phyloP scores from a whole-genome alignment of 2,888 invertebrate genomes.

The Microctonus aethiopoides region DNA sequence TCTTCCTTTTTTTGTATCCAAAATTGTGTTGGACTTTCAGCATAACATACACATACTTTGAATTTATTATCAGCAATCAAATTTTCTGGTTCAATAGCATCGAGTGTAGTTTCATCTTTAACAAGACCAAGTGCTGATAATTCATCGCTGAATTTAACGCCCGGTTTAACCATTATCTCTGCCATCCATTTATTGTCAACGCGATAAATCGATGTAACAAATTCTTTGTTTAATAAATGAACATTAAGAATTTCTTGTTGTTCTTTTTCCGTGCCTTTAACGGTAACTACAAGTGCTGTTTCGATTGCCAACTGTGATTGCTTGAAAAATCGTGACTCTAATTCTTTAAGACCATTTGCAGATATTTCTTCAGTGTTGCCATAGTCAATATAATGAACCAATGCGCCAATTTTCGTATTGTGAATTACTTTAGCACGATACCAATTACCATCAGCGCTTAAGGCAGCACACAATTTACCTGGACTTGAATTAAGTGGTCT shows the following conservation, averaged over 20 bases:
- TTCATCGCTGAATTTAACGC: slow-evolving; percentile 65
- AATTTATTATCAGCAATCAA: slow-evolving; percentile 52
- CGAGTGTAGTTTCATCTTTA: slow-evolving; percentile 51
- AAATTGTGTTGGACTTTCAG: slow-evolving; percentile 81
- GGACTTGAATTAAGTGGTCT: slow-evolving; percentile 63
- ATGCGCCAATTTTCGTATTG: slow-evolving; percentile 66
- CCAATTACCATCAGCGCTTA: slow-evolving; percentile 76
- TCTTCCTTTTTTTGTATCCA: slow-evolving; percentile 77
- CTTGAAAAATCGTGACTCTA: slow-evolving; percentile 57
- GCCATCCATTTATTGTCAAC: slow-evolving; percentile 72
- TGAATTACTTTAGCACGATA: slow-evolving; percentile 74
- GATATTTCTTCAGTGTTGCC: slow-evolving; percentile 75
- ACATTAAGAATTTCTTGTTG: slow-evolving; percentile 61
- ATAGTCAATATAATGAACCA: slow-evolving; percentile 76
- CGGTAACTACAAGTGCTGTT: slow-evolving; percentile 53
- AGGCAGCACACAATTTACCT: slow-evolving; percentile 73
- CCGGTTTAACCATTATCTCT: slow-evolving; percentile 58
- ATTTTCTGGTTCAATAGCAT: slow-evolving; percentile 48
- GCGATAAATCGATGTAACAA: slow-evolving; percentile 70
- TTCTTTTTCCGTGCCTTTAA: slow-evolving; percentile 65
- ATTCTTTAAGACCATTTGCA: slow-evolving; percentile 64
- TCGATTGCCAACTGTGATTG: slow-evolving; percentile 59
- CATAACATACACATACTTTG: slow-evolving; percentile 74
- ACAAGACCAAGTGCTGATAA: slow-evolving; percentile 56
- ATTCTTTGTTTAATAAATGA: slow-evolving; percentile 66